Percentiles rank a stretch among this genome's conserved stretches.
Evolutionary conservation across 2,113 vertebrate species (phyloP).

Genomic region (Microcebus lehilahytsara): DNA sequence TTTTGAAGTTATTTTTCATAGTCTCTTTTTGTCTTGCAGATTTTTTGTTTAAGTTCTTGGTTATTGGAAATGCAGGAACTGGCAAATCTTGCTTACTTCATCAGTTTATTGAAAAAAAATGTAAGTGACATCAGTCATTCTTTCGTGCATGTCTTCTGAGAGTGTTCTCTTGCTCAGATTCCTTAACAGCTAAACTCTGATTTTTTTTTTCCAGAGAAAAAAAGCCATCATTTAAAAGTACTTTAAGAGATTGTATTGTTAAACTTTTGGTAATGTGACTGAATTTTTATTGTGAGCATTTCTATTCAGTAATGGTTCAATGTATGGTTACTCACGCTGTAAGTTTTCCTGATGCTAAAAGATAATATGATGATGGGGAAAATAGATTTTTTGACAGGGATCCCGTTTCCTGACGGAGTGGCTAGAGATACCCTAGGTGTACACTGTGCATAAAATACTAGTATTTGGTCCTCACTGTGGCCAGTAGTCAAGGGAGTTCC

Average conservation of each 20-base stretch:
- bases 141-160: neutral
- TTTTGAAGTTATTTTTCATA: neutral
- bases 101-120: constrained; percentile 89
- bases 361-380: neutral
- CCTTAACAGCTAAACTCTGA: neutral
- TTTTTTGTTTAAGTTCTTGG: constrained; percentile 89
- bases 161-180: fast-evolving
- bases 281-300: neutral
- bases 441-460: neutral
- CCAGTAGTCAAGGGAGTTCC: neutral
- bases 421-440: neutral
- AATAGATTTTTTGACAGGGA: neutral
- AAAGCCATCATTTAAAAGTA: neutral
- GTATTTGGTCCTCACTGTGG: neutral
- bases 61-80: constrained; percentile 87
- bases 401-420: neutral
- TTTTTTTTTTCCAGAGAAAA: neutral
- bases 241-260: neutral
- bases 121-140: constrained; percentile 76
- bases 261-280: neutral
- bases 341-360: neutral
- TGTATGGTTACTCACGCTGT: neutral
- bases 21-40: constrained; percentile 78
- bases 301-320: neutral
- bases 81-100: constrained; percentile 88